These are phyloP conservation scores for Callimorpha dominula DNA, from an alignment of 2,888 invertebrate genomes.

Conservation along the genomic window DNA sequence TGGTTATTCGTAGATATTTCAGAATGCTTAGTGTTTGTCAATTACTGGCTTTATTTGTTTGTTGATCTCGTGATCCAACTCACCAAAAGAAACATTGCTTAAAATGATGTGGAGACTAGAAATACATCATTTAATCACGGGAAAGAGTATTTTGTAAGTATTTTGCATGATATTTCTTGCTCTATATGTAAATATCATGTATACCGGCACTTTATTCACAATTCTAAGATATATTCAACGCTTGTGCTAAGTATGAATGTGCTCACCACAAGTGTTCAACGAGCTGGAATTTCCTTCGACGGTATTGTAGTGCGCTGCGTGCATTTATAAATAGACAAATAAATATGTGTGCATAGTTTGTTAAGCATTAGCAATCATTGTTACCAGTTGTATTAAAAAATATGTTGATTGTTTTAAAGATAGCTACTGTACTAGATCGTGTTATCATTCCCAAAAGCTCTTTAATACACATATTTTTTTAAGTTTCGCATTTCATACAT, in stretches of 20 bases:
- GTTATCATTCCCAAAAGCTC: too few species aligned
- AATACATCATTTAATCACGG: background rate
- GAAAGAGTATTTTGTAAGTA: background rate
- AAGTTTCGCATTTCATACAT: too few species aligned
- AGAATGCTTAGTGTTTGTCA: too few species aligned
- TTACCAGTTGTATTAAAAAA: too few species aligned
- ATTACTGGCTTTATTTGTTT: too few species aligned
- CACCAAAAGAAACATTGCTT: too few species aligned
- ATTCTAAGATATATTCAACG: slow-evolving; percentile 8
- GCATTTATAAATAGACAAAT: background rate
- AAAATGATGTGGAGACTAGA: background rate
- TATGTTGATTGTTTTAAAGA: too few species aligned
- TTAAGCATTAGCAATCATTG: background rate
- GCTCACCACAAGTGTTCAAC: slow-evolving; percentile 21
- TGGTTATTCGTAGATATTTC: too few species aligned
- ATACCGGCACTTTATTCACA: background rate
- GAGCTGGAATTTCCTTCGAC: slow-evolving; percentile 9
- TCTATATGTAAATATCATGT: background rate
- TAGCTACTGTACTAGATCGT: too few species aligned
- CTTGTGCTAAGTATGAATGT: background rate
- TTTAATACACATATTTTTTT: too few species aligned
- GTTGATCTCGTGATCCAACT: too few species aligned
- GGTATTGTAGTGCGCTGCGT: background rate
- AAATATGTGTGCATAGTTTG: background rate
- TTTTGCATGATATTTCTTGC: background rate